A percentile compares a stretch with the other conserved stretches of the same genome.
Conservation (phyloP, 2,888 invertebrate genomes). For the Coelinius sp. region DNA sequence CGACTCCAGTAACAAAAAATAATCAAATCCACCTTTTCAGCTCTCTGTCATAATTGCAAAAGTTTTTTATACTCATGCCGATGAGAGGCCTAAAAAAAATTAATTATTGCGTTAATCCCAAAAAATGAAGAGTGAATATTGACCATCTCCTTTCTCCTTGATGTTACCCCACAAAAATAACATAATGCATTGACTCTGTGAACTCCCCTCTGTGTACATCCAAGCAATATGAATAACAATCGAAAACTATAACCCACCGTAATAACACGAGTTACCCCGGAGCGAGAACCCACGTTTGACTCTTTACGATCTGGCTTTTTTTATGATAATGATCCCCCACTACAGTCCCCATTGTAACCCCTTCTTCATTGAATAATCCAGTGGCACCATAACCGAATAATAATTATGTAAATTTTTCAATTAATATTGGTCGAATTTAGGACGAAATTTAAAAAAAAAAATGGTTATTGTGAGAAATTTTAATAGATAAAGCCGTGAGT, state of each 20-base stretch:
- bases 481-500: constrained; percentile 3
- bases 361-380: not conserved
- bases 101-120: not conserved
- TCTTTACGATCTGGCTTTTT: constrained; percentile 61
- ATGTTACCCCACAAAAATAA: not conserved
- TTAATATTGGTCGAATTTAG: not conserved
- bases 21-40: not conserved
- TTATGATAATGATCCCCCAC: constrained; percentile 63
- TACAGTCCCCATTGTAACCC: constrained; percentile 19
- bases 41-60: not conserved
- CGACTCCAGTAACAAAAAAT: too few species aligned
- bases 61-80: not conserved
- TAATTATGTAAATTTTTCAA: not conserved
- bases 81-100: not conserved
- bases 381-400: not conserved
- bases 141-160: not conserved
- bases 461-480: not conserved
- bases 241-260: constrained; percentile 59
- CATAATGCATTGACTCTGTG: not conserved
- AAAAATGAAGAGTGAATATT: not conserved
- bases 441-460: not conserved
- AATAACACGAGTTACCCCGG: constrained; percentile 47
- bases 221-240: constrained; percentile 64
- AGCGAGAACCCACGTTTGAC: constrained; percentile 50
- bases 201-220: constrained; percentile 4